A percentile compares a stretch with the other conserved stretches of the same genome.
Evolutionary conservation across 2,888 invertebrate species (phyloP).

Genomic region (Ariolimax columbianus): DNA sequence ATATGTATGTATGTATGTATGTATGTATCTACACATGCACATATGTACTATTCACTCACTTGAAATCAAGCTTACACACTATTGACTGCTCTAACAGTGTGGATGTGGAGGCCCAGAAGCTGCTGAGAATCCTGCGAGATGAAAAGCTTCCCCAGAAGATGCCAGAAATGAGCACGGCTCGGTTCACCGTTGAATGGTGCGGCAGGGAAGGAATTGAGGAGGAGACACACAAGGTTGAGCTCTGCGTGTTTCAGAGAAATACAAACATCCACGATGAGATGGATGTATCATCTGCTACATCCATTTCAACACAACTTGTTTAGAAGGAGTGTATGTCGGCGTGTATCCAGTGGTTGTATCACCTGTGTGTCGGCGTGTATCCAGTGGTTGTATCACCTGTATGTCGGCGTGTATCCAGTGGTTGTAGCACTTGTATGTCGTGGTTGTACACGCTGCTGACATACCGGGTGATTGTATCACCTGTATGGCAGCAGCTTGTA

Average conservation of each 20-base stretch:
- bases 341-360: too few relatives aligned
- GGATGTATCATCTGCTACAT: too few relatives aligned
- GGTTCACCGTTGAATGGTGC: conserved; percentile 93
- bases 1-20: background rate
- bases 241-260: background rate
- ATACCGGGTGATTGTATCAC: too few relatives aligned
- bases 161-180: conserved; percentile 63
- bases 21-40: background rate
- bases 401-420: too few relatives aligned
- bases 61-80: background rate
- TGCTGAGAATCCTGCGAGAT: conserved; percentile 92
- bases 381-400: too few relatives aligned
- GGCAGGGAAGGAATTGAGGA: conserved; percentile 91
- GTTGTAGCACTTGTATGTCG: too few relatives aligned
- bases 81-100: conserved; percentile 81
- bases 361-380: too few relatives aligned
- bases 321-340: too few relatives aligned
- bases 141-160: conserved; percentile 86
- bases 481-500: too few relatives aligned
- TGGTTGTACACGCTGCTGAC: too few relatives aligned
- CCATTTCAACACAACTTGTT: too few relatives aligned
- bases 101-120: conserved; percentile 93
- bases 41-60: background rate
- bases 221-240: conserved; percentile 86
- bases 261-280: too few relatives aligned